A percentile compares a stretch with the other conserved stretches of the same genome.
phyloP scores from a whole-genome alignment of 2,797 vertebrate genomes.

The Gambelia wislizenii region DNA sequence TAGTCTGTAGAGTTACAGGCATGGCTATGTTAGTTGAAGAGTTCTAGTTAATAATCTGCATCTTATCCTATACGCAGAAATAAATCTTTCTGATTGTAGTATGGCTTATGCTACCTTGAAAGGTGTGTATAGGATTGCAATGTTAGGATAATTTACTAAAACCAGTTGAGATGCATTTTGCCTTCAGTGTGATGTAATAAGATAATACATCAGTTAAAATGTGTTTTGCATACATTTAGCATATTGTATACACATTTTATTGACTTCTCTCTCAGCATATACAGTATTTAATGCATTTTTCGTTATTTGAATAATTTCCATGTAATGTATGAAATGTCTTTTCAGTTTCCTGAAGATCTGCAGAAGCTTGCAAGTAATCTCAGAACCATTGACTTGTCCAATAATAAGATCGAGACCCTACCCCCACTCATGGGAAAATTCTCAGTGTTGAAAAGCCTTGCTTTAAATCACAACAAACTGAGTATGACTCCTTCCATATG shows the following conservation, averaged over 20 bases:
- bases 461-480: constrained; percentile 90
- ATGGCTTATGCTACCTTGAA: no score
- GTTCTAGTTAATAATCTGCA: neutral
- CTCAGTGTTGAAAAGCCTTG: constrained; percentile 90
- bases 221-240: neutral
- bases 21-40: neutral
- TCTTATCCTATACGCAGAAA: neutral
- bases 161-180: neutral
- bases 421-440: constrained; percentile 90
- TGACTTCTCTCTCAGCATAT: neutral
- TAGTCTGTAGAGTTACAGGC: neutral
- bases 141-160: neutral
- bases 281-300: neutral
- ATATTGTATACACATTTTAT: neutral
- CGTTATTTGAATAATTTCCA: constrained; percentile 22
- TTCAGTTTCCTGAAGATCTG: constrained; percentile 94
- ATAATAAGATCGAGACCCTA: constrained; percentile 92
- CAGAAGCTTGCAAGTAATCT: constrained; percentile 90
- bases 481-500: constrained; percentile 80
- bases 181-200: neutral
- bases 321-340: constrained; percentile 48
- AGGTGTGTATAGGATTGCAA: neutral
- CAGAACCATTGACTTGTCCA: constrained; percentile 92
- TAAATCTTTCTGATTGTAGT: neutral
- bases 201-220: neutral